Percentiles rank a stretch among this genome's conserved stretches.
Evolutionary conservation across 2,888 invertebrate species (phyloP).

Genomic region (Venusia cambrica): DNA sequence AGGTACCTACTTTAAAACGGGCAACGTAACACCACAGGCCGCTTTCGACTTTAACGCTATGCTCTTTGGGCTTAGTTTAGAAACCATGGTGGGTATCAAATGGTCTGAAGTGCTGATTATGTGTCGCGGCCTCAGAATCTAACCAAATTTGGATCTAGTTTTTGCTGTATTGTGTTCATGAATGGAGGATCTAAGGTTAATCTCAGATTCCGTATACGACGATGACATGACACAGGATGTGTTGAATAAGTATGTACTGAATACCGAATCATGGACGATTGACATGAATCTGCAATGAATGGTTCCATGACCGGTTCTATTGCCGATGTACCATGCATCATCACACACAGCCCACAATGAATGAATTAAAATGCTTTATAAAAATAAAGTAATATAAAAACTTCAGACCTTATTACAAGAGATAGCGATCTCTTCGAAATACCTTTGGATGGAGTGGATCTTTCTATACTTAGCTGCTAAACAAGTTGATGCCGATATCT

Average conservation of each 20-base stretch:
- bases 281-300: conserved; percentile 16
- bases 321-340: no score
- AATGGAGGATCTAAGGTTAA: conserved; percentile 9
- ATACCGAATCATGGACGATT: conserved; percentile 7
- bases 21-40: neutral
- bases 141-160: conserved; percentile 8
- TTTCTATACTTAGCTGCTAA: no score
- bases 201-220: conserved; percentile 10
- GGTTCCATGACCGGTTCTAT: conserved; percentile 6
- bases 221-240: conserved; percentile 11
- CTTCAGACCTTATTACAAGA: no score
- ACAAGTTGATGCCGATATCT: no score
- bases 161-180: conserved; percentile 6
- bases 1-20: neutral
- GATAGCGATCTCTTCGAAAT: no score
- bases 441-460: no score
- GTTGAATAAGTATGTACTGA: no score
- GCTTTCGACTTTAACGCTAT: conserved; percentile 5
- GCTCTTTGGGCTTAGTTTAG: conserved; percentile 3
- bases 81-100: neutral
- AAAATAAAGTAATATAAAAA: no score
- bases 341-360: no score
- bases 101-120: conserved; percentile 1
- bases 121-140: conserved; percentile 9
- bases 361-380: no score